Evolutionary conservation across 2,797 vertebrate species (phyloP).

Genomic region (Petrocephalus sullivani): DNA sequence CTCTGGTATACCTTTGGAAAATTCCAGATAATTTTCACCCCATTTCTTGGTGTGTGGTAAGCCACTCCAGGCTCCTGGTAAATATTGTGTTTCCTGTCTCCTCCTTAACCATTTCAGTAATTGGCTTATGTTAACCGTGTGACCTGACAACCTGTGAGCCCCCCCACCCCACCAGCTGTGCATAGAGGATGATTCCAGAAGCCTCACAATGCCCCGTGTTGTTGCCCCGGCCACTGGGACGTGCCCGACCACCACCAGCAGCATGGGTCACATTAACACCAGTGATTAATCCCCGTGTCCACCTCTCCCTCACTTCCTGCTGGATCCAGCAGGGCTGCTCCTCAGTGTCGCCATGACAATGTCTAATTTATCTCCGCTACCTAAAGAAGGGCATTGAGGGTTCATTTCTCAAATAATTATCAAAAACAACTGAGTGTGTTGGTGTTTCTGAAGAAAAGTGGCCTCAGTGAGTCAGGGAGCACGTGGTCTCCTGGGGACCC

Average conservation of each 20-base stretch:
- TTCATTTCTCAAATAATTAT: neutral
- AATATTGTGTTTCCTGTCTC: slow-evolving; percentile 71
- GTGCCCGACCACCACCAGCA: neutral
- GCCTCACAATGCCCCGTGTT: slow-evolving; percentile 36
- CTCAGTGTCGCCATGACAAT: neutral
- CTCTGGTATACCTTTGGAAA: neutral
- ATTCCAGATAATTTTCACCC: slow-evolving; percentile 2
- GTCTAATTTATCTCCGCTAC: neutral
- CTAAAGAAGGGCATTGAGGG: neutral
- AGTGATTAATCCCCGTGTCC: slow-evolving; percentile 32
- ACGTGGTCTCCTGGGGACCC: neutral
- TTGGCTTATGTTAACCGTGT: slow-evolving; percentile 71
- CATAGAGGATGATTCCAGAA: slow-evolving; percentile 20
- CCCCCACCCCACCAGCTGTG: neutral
- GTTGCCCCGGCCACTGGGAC: slow-evolving; percentile 27
- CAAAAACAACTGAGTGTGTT: neutral
- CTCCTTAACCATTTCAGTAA: slow-evolving; percentile 72
- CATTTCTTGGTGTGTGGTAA: slow-evolving; percentile 47
- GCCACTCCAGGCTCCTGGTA: slow-evolving; percentile 62
- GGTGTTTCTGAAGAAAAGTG: neutral
- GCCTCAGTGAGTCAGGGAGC: neutral
- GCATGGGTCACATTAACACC: slow-evolving; percentile 41
- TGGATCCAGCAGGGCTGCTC: neutral
- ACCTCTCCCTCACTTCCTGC: neutral
- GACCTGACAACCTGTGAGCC: slow-evolving; percentile 55